A percentile compares a stretch with the other conserved stretches of the same genome.
Conservation (phyloP, 2,797 vertebrate genomes). For the Rhinatrema bivittatum region DNA sequence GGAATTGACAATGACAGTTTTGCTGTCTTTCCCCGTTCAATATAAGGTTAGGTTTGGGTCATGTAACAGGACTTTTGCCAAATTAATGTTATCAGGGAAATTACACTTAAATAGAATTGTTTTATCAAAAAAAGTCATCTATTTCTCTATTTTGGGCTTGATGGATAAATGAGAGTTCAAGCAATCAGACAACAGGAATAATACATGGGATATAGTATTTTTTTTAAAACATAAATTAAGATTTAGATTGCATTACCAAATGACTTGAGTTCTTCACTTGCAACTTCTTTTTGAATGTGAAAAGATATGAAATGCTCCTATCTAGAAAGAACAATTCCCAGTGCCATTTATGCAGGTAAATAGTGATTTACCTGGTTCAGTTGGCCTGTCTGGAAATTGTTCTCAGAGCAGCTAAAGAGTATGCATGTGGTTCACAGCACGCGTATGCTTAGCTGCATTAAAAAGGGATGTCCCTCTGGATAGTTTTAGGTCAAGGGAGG, state of each 20-base stretch:
- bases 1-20: constrained; percentile 41
- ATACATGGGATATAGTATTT: constrained; percentile 23
- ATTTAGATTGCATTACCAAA: too few relatives aligned
- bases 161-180: constrained; percentile 22
- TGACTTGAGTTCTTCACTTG: too few relatives aligned
- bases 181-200: constrained; percentile 27
- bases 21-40: constrained; percentile 46
- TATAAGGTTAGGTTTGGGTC: constrained; percentile 50
- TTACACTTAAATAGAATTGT: constrained; percentile 44
- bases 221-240: too few relatives aligned
- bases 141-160: constrained; percentile 14
- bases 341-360: not conserved
- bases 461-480: too few relatives aligned
- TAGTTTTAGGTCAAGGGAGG: too few relatives aligned
- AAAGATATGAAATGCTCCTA: not conserved
- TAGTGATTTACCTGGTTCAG: not conserved
- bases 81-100: constrained; percentile 50
- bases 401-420: not conserved
- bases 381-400: not conserved
- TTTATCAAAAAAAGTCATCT: constrained; percentile 39
- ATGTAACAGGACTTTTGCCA: constrained; percentile 44
- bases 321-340: not conserved
- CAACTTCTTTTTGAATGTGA: not conserved
- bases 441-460: too few relatives aligned
- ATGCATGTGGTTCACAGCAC: too few relatives aligned